Evolutionary conservation across 2,797 vertebrate genomes (phyloP), one percentile per base, ranked within the genome.

Genomic region (Dryobates pubescens): DNA sequence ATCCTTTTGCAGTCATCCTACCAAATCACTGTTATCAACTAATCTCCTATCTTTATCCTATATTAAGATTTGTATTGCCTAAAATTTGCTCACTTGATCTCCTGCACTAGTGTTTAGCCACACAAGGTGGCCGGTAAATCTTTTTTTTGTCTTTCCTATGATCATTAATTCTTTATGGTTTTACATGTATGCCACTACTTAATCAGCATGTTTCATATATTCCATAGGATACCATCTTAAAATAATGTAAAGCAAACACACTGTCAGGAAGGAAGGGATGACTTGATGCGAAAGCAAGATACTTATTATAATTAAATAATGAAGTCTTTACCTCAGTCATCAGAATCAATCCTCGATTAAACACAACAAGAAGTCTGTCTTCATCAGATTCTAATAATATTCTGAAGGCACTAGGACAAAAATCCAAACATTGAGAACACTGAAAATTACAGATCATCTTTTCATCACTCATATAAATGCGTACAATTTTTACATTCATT

Each of bases 321-420:
- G 61, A 92, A 91, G 47, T 62, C 53, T 74, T 75, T 97, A 99
- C 99, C 98, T 99, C 99, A 1, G 99, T 99, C 99, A 99, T 99
- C 89, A 99, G 98, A 97, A 99, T 98, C 95, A 99, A 98, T 68
- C 99, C 99, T 98, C 99, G 97, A 88, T 99, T 99, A 97, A 99
- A 99, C 72, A 99, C 98, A 96, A 99, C 99, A 82, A 99, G 98
- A 94, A 99, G 98, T 49, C 99, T 97, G 96, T 99, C 99, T 97
- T 99, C 99, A 89, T 99, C 99, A 84, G 98, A 99, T 98, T 99
- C 99, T 97, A 99, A 94, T 92, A 99, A 97, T 97, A 99, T 98
- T 97, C 99, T 98, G 98, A 99, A 99, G 98, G 99, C 99, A 98
- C 99, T 99, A 96, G 78, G 94, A 96, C 75, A 95, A 80, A 95